A percentile compares a stretch with the other conserved stretches of the same genome.
Conservation (phyloP, 2,113 vertebrate genomes). For the Zosterops lateralis region DNA sequence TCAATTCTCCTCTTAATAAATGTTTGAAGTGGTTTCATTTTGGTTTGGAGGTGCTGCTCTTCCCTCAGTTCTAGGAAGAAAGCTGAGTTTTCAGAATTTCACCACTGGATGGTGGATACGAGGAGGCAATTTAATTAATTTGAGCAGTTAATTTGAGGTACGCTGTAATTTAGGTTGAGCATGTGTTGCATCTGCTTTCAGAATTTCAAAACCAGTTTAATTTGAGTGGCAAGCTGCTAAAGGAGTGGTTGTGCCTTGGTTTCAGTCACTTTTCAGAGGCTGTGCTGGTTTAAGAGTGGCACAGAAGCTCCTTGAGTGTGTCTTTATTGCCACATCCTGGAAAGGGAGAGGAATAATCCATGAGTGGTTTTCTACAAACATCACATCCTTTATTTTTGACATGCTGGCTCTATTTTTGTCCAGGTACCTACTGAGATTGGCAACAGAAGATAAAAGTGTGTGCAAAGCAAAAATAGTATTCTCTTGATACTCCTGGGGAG, state of each 20-base stretch:
- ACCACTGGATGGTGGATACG: not conserved
- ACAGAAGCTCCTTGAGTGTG: not conserved
- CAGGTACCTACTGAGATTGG: not conserved
- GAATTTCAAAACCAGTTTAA: not conserved
- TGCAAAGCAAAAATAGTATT: not conserved
- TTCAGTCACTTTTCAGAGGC: not conserved
- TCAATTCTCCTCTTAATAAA: not conserved
- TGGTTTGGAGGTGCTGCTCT: not conserved
- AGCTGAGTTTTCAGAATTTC: not conserved
- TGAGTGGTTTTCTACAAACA: not conserved
- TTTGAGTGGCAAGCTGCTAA: not conserved
- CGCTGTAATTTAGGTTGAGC: not conserved
- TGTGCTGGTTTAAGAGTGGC: not conserved
- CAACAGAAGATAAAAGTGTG: not conserved
- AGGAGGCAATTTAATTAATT: not conserved
- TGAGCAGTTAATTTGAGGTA: not conserved
- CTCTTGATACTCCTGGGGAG: not conserved
- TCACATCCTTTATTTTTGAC: not conserved
- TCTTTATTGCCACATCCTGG: conserved; percentile 81
- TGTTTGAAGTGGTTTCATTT: not conserved
- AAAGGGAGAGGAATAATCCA: not conserved
- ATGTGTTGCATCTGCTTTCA: not conserved
- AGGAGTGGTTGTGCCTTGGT: not conserved
- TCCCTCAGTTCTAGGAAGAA: not conserved
- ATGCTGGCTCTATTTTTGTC: not conserved